These are phyloP conservation scores for Motacilla tschutschensis DNA, from an alignment of 2,113 vertebrate species.

Conservation along the genomic window DNA sequence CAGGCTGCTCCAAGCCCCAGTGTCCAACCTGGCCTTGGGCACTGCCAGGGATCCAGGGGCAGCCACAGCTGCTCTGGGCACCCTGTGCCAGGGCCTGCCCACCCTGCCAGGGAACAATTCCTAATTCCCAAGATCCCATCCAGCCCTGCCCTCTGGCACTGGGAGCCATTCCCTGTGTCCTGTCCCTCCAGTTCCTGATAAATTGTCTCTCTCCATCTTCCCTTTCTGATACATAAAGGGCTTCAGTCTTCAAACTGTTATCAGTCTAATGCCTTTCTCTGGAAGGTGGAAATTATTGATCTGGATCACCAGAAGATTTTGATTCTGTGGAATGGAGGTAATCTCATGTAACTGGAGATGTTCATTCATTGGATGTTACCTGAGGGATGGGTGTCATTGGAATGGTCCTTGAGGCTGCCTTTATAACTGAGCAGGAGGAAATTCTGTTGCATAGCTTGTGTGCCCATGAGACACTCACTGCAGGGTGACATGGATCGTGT, in stretches of 20 bases:
- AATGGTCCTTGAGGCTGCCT: background rate
- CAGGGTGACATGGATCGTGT: background rate
- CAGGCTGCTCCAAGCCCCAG: background rate
- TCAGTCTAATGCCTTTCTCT: background rate
- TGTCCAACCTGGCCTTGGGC: background rate
- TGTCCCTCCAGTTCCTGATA: background rate
- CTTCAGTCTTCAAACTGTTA: background rate
- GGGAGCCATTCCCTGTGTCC: background rate
- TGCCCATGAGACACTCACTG: background rate
- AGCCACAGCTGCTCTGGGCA: background rate
- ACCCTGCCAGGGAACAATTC: background rate
- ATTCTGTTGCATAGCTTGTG: background rate
- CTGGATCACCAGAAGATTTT: background rate
- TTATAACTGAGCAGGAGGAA: background rate
- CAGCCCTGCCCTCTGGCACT: rapidly evolving
- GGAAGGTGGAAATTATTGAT: background rate
- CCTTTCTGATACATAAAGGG: background rate
- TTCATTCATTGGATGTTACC: background rate
- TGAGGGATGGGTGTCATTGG: background rate
- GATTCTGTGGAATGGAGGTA: background rate
- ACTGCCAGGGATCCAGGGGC: background rate
- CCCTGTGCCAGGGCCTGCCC: background rate
- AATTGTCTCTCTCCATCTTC: background rate
- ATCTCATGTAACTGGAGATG: background rate
- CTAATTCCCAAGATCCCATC: rapidly evolving